Base-by-base conservation (phyloP, 1,140 invertebrate genomes). In the Papilio dardanus region DNA sequence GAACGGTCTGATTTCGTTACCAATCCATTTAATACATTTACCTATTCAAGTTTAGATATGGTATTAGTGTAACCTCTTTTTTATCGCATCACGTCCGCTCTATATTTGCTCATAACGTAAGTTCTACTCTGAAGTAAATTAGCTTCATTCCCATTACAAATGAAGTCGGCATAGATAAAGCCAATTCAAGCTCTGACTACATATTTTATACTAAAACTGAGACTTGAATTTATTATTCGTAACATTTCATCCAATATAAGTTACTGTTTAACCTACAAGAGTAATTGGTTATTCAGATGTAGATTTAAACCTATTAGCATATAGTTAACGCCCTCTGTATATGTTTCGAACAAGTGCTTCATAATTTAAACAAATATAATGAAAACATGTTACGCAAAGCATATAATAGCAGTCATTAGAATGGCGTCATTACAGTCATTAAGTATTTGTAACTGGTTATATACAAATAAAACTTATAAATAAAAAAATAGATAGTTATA, bases 11-110 rank as follows among this genome's bases (percentile, higher is more conserved):
- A 73, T 54, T 73, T 73, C 30, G 71, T 19, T 19, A 73, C 16
- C 71, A 73, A 73, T 73, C 71, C 30, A 73, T 73, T 54, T 33
- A 16, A 33, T 73, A 73, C 40, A 71, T 71, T 73, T 58, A 73
- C 42, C 46, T 33, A 54, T 58, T 35, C 46, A 12, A 58, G 19
- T 30, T 16, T 46, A 73, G 46, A 58, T 71, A 71, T 28, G 46
- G 40, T 7, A 71, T 54, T 73, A 31, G 24, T 73, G 31, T 33
- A 58, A 73, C 46, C 42, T 54, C 28, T 73, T 73, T 73, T 73
- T 73, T 73, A 73, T 54, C 42, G 46, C 71, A 33, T 73, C 71
- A 73, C 71, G 71, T 73, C 30, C 46, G 46, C 46, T 54, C 16
- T 30, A n/a, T 16, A 54, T 73, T 54, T 71, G 16, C 69, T 16